Conservation (phyloP, 1,140 invertebrate genomes). For the Cherax quadricarinatus region DNA sequence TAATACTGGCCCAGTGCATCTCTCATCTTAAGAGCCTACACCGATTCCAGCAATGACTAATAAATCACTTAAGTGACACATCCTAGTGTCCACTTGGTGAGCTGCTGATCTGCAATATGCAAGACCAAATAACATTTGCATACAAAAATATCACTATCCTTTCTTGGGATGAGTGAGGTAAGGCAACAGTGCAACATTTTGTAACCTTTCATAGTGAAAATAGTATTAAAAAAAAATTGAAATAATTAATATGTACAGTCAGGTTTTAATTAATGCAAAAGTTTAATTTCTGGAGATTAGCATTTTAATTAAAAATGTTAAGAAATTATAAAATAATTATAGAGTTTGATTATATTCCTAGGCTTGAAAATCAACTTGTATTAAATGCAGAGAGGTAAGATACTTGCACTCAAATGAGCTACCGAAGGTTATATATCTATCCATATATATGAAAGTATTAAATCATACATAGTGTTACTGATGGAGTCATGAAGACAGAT, state of each 20-base stretch:
- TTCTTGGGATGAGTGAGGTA: conserved; percentile 69
- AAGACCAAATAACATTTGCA: conserved; percentile 36
- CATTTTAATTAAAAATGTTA: too few relatives aligned
- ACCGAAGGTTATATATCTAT: too few relatives aligned
- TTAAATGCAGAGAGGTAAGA: too few relatives aligned
- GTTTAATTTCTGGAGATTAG: too few relatives aligned
- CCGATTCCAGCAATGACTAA: conserved; percentile 34
- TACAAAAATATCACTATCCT: conserved; percentile 71
- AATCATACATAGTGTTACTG: too few relatives aligned
- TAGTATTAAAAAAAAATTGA: not conserved
- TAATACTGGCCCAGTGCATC: conserved; percentile 16
- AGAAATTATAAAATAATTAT: too few relatives aligned
- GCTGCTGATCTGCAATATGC: conserved; percentile 30
- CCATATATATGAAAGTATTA: too few relatives aligned
- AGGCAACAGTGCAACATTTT: conserved; percentile 30
- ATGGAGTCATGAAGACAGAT: too few relatives aligned
- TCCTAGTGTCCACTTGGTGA: conserved; percentile 58
- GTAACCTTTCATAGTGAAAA: conserved; percentile 25
- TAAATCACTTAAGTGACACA: conserved; percentile 38
- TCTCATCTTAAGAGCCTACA: conserved; percentile 50
- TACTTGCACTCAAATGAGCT: too few relatives aligned
- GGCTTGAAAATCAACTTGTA: too few relatives aligned
- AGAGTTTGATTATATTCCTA: not conserved
- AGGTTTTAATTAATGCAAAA: not conserved
- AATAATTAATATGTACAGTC: not conserved